Base-by-base conservation (phyloP, 1,140 invertebrate genomes). In the Neocloeon triangulifer region DNA sequence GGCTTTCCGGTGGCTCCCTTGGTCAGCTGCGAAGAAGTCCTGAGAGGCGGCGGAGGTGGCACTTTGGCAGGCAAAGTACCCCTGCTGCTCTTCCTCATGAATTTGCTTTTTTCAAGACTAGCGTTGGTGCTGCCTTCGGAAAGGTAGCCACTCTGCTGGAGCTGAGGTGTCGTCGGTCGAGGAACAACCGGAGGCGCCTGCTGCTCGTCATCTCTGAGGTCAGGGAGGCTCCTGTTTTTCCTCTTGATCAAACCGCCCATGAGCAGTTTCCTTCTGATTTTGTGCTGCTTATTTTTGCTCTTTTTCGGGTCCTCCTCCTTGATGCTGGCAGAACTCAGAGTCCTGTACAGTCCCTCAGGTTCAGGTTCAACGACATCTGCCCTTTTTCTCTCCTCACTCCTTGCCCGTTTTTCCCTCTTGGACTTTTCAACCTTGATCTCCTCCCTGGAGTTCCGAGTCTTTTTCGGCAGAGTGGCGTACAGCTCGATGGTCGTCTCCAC, bases 211-310 rank as follows among this genome's bases (percentile, higher is more conserved):
- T 84, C 79, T 2, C 81, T 69, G 12, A 89, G 54, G 59, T 89
- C 84, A 1, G 84, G 84, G 75, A 89, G 80, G 35, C 79, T 85
- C 37, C 80, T 58, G 49, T 89, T 89, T 51, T 88, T 89, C 19
- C 81, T 58, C 39, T 73, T 64, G 19, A 88, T 85, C 31, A 88
- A 56, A 2, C 80, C 81, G 16, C 82, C 81, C 80, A 88, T 85
- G 1, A 89, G 44, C 1, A 88, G 44, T 51, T 86, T 88, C 46
- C 81, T 61, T 17, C 81, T 55, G 25, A 89, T 82, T 54, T 84
- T 85, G 46, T 88, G 82, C 47, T 88, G 82, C 41, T 88, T 89
- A 45, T 86, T 86, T 10, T 43, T 79, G 78, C 32, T 64, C 61
- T 36, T 79, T 73, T 41, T 21, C 31, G 13, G 16, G 16, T 16